Base-by-base conservation (phyloP, 2,888 invertebrate genomes). In the Epistrophe grossulariae region DNA sequence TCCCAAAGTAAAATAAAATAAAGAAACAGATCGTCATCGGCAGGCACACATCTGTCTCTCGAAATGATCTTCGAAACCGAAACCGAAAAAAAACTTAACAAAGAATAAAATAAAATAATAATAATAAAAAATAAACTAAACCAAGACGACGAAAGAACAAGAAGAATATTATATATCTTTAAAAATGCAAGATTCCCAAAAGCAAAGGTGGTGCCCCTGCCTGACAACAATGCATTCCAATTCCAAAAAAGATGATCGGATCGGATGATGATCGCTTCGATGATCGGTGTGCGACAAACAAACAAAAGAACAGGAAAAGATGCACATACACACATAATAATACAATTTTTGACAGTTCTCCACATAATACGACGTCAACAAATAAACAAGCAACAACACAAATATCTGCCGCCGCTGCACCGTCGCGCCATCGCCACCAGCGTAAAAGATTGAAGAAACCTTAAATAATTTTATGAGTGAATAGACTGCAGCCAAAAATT, bases 151-250 rank as follows among this genome's bases (percentile, higher is more conserved):
- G 45, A 62, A n/a, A 60, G 48, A 59, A 76, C 60, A 64, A 76
- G 40, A 73, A 68, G 43, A 77, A 31, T 24, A 52, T 10, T 31
- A 24, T 28, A 15, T 60, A 62, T 15, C 38, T 66, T 66, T 48
- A 66, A 82, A n/a, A 73, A 73, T 70, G 79, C 79, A 74, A 79
- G 79, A 64, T 79, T 84, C 70, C 72, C 31, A 73, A 80, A 79
- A 70, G 78, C 79, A 87, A 87, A 87, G 85, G 82, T 83, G 87
- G 40, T 68, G 83, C 79, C 81, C 40, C 70, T 70, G 70, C 55
- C 19, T 82, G 87, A 87, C 87, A 87, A 87, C 83, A 87, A 87
- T 87, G 87, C 83, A 87, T 87, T 83, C 82, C 83, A 66, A 71
- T 50, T 68, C 15, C 28, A 43, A 60, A 35, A 50, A 70, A 68